Conservation (phyloP, 1,140 invertebrate genomes). For the Drosophila auraria region DNA sequence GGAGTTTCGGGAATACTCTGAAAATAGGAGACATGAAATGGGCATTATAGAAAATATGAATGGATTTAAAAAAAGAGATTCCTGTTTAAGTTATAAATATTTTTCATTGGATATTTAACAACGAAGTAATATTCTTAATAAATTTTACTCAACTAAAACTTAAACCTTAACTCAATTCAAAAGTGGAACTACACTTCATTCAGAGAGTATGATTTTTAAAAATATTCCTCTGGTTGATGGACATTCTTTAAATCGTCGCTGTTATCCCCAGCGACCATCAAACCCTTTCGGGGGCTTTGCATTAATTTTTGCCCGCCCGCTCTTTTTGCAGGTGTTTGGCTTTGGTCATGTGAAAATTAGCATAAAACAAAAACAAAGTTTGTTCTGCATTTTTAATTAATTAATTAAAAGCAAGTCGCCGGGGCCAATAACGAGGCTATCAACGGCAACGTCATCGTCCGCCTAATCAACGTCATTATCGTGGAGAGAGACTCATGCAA, state of each 20-base stretch:
- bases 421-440: conserved; percentile 78
- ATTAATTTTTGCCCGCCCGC: conserved; percentile 35
- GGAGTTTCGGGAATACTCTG: conserved; percentile 22
- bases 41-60: background rate
- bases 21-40: background rate
- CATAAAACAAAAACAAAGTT: conserved; percentile 60
- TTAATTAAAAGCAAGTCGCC: conserved; percentile 77
- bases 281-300: conserved; percentile 44
- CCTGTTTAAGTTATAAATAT: too few relatives aligned
- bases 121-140: too few relatives aligned
- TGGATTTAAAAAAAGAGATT: too few relatives aligned
- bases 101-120: background rate
- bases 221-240: conserved; percentile 7
- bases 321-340: conserved; percentile 57
- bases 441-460: conserved; percentile 61
- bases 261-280: conserved; percentile 18
- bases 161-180: background rate
- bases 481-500: conserved; percentile 46
- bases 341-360: conserved; percentile 66
- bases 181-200: background rate
- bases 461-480: conserved; percentile 76
- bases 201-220: background rate
- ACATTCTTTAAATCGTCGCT: conserved; percentile 36
- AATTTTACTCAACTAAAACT: too few relatives aligned
- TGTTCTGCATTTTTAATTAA: conserved; percentile 81